Conservation (phyloP, 2,888 invertebrate species). For the Aphidius colemani region DNA sequence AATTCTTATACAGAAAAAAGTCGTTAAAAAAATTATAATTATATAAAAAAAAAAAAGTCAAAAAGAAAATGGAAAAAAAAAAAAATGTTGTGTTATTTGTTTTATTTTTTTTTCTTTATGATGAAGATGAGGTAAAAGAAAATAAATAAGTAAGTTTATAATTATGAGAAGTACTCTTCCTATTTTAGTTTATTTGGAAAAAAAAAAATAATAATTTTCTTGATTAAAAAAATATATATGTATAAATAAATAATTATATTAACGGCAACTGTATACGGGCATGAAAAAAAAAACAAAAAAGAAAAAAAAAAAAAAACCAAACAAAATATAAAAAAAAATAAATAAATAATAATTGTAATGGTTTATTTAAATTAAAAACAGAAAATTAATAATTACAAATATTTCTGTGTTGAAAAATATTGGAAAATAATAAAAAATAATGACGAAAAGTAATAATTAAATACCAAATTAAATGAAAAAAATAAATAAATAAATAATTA, state of each 20-base stretch:
- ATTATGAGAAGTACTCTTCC: background rate
- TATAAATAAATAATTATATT: slow-evolving; percentile 9
- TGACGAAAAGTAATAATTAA: slow-evolving; percentile 21
- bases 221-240: background rate
- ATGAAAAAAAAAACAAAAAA: slow-evolving; percentile 14
- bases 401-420: slow-evolving; percentile 14
- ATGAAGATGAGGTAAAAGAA: slow-evolving; percentile 8
- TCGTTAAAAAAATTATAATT: slow-evolving; percentile 9
- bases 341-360: slow-evolving; percentile 9
- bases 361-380: background rate
- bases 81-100: slow-evolving; percentile 27
- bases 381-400: background rate
- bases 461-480: slow-evolving; percentile 8
- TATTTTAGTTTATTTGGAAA: background rate
- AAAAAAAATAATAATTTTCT: slow-evolving; percentile 9
- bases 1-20: slow-evolving; percentile 28
- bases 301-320: slow-evolving; percentile 16
- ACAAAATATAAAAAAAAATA: slow-evolving; percentile 10
- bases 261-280: background rate
- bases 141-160: background rate
- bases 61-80: slow-evolving; percentile 5
- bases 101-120: slow-evolving; percentile 15
- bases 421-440: slow-evolving; percentile 9
- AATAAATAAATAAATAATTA: slow-evolving; percentile 11
- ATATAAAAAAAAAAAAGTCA: background rate